Evolutionary conservation across 2,113 vertebrate species (phyloP).

Genomic region (Copsychus sechellarum): DNA sequence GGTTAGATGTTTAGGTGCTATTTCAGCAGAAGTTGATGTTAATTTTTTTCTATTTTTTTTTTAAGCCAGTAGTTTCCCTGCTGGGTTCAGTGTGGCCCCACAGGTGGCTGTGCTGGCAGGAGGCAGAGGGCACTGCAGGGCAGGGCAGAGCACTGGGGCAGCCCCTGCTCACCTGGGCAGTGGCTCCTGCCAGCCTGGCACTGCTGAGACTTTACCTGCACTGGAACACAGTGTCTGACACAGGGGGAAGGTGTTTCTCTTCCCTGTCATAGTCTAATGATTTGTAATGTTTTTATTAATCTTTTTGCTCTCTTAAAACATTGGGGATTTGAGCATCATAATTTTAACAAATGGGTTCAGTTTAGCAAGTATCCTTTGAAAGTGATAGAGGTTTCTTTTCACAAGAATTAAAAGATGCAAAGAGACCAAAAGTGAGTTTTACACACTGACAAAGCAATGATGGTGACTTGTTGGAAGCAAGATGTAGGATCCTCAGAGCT

Average conservation of each 20-base stretch:
- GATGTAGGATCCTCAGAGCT: background rate
- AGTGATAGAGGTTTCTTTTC: background rate
- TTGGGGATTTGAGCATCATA: background rate
- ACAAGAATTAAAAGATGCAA: background rate
- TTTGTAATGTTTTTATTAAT: background rate
- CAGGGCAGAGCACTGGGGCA: background rate
- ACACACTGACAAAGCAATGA: background rate
- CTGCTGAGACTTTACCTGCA: background rate
- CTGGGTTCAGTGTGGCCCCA: background rate
- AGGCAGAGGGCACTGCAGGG: constrained; percentile 31
- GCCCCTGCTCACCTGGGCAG: background rate
- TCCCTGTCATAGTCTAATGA: background rate
- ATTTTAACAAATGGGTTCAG: background rate
- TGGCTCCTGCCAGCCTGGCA: background rate
- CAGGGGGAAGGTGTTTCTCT: background rate
- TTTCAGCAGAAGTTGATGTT: background rate
- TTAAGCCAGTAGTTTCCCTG: background rate
- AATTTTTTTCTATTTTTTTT: background rate
- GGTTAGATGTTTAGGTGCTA: background rate
- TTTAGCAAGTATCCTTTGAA: background rate
- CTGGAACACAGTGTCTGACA: background rate
- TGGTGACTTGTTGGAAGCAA: background rate
- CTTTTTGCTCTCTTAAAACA: background rate
- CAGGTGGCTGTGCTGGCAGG: background rate
- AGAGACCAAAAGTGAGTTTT: background rate